phyloP scores from a whole-genome alignment of 2,888 invertebrate species.

The Theretra japonica region DNA sequence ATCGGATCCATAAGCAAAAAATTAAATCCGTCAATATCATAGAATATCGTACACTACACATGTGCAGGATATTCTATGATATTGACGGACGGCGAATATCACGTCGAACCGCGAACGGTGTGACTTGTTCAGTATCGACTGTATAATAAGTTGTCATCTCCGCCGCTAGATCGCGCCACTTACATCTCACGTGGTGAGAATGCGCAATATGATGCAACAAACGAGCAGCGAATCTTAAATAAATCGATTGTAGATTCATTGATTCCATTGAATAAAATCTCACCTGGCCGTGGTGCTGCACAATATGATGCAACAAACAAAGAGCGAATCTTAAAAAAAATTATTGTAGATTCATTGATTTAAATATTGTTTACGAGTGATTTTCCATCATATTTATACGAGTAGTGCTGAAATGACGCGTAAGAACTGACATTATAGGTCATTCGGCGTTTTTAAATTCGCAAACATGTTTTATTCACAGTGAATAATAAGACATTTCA shows the following conservation, averaged over 20 bases:
- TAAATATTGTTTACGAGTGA: not conserved
- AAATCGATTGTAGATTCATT: not conserved
- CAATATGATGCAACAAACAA: not conserved
- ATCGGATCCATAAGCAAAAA: too few species aligned
- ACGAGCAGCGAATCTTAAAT: not conserved
- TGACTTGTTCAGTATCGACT: too few species aligned
- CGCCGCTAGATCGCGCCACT: slow-evolving; percentile 13
- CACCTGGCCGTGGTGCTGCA: too few species aligned
- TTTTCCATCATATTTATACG: not conserved
- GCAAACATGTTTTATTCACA: slow-evolving; percentile 13
- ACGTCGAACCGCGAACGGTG: too few species aligned
- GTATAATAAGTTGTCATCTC: not conserved
- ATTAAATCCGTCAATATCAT: too few species aligned
- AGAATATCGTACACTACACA: too few species aligned
- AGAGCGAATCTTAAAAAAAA: not conserved
- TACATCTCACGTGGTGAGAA: too few species aligned
- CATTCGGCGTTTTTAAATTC: not conserved
- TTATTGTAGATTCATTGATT: not conserved
- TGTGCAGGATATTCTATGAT: too few species aligned
- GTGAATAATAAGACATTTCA: slow-evolving; percentile 12
- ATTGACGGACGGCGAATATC: too few species aligned
- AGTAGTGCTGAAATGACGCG: not conserved
- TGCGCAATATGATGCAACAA: not conserved
- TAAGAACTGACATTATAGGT: not conserved
- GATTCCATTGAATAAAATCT: too few species aligned